Base-by-base conservation (phyloP, 2,797 vertebrate genomes). In the Catostomus latipinnis region DNA sequence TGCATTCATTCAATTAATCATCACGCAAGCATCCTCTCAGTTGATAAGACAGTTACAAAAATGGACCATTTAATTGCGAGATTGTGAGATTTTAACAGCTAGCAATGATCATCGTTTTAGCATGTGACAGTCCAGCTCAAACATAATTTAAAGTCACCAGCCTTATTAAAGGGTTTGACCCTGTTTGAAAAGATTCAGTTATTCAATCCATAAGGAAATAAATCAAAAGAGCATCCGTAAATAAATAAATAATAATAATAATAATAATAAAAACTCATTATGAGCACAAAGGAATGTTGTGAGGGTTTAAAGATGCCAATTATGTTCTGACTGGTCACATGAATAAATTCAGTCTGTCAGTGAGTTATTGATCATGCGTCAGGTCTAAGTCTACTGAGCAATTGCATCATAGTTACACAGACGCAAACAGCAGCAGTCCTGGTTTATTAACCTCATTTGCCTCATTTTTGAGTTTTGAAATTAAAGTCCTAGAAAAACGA, bases 221-320 rank as follows among this genome's bases (percentile, higher is more conserved):
- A 57, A 77, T 81, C 74, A 74, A 70, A 69, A 57, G 52, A 14
- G 11, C 50, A 81, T n/a, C 45, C 69, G n/a, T 80, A 63, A 80
- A 22, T 22, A 13, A 57, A 43, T 34, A 4, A 34, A 34, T 34
- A 34, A 34, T 18, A 18, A 18, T 18, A 18, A 18, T 18, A 18
- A 18, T 18, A 34, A 34, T 2, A 22, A 1, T 22, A 34, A 0
- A 61, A 8, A 66, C 18, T 81, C 53, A 45, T 83, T 76, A 73
- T 34, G 18, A 6, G 61, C 49, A 62, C 6, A 7, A 67, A 48
- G n/a, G 16, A 34, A 57, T 71, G 43, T 18, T 53, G 46, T 49
- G 7, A 8, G 10, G 7, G 43, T 72, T 58, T 34, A 71, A 76
- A 60, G 16, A 76, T 46, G 34, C 12, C 0, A 9, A 34, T 53